These are phyloP conservation scores for Champsocephalus gunnari DNA, from an alignment of 2,797 vertebrate species.

Conservation along the genomic window DNA sequence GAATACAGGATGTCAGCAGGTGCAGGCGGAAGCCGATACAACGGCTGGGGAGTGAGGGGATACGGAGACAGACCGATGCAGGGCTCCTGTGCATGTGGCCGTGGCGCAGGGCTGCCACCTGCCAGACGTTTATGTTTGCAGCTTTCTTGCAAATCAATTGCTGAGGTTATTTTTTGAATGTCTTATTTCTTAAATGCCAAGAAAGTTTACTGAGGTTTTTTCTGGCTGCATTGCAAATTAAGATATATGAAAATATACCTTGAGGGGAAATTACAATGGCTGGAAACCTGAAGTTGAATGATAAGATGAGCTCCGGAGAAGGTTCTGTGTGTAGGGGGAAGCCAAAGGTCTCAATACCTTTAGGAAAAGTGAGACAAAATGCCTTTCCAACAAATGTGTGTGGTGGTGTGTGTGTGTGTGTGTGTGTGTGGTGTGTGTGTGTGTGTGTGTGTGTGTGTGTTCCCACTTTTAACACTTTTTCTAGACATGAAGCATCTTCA, in stretches of 20 bases:
- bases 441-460: not conserved
- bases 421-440: not conserved
- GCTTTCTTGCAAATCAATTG: not conserved
- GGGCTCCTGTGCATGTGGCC: too few relatives aligned
- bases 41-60: too few relatives aligned
- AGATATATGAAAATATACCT: not conserved
- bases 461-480: not conserved
- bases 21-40: too few relatives aligned
- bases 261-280: conserved; percentile 19
- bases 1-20: too few relatives aligned
- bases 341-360: conserved; percentile 27
- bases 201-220: not conserved
- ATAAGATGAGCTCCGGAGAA: conserved; percentile 13
- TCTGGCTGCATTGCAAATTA: conserved; percentile 7
- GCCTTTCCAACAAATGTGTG: conserved; percentile 35
- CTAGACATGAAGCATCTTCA: not conserved
- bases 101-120: not conserved
- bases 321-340: conserved; percentile 14
- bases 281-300: conserved; percentile 20
- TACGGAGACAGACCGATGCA: too few relatives aligned
- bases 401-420: not conserved
- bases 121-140: not conserved
- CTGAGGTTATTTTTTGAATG: not conserved
- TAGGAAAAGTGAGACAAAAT: conserved; percentile 40
- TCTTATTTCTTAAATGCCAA: not conserved